Percentiles rank a stretch among this genome's conserved stretches.
Conservation (phyloP, 2,888 invertebrate species). For the Agrotis ipsilon region DNA sequence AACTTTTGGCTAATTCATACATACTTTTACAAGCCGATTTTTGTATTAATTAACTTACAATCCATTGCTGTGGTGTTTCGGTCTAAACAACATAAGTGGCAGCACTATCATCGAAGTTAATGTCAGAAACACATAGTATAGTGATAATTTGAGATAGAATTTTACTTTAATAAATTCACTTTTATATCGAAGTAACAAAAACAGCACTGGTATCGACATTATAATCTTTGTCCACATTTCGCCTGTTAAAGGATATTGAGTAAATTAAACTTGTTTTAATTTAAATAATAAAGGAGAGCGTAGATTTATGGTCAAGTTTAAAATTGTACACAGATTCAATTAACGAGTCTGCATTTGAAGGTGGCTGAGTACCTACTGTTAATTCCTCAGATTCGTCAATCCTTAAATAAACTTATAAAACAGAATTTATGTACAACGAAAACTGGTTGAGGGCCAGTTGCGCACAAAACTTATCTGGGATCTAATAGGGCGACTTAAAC, state of each 20-base stretch:
- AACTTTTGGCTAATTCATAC: too few species aligned
- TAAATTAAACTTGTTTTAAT: slow-evolving; percentile 13
- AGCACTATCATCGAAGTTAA: slow-evolving; percentile 17
- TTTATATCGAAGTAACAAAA: slow-evolving; percentile 27
- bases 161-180: slow-evolving; percentile 29
- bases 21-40: too few species aligned
- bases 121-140: slow-evolving; percentile 26
- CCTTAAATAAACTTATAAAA: slow-evolving; percentile 29
- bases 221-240: slow-evolving; percentile 33
- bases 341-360: slow-evolving; percentile 20
- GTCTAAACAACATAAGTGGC: slow-evolving; percentile 39
- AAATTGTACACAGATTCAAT: slow-evolving; percentile 2
- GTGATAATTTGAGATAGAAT: slow-evolving; percentile 26
- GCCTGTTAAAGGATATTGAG: background rate
- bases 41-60: too few species aligned
- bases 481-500: background rate
- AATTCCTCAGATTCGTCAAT: slow-evolving; percentile 4
- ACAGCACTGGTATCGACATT: slow-evolving; percentile 19
- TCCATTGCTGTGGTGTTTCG: slow-evolving; percentile 42
- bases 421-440: background rate
- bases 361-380: slow-evolving; percentile 22
- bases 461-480: background rate
- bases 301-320: slow-evolving; percentile 15
- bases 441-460: slow-evolving; percentile 25
- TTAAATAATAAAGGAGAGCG: slow-evolving; percentile 5